Evolutionary conservation across 2,113 vertebrate species (phyloP).

Genomic region (Polyodon spathula): DNA sequence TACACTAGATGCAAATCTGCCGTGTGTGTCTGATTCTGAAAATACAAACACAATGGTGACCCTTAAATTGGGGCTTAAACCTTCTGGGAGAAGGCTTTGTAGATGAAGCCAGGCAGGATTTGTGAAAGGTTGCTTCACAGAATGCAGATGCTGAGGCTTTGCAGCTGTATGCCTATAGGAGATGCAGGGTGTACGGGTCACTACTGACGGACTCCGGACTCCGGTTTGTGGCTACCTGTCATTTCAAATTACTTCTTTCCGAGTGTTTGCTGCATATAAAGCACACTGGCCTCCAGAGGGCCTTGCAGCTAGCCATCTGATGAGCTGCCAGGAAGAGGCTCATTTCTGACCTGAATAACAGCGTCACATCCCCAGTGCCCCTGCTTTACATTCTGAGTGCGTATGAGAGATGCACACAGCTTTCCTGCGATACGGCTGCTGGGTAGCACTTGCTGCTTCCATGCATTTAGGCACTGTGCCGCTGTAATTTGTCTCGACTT

Average conservation of each 20-base stretch:
- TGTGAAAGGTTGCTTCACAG: background rate
- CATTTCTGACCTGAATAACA: slow-evolving; percentile 45
- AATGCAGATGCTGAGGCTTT: slow-evolving; percentile 48
- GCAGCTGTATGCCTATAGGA: slow-evolving; percentile 44
- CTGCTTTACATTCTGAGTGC: slow-evolving; percentile 61
- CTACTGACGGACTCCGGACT: slow-evolving; percentile 46
- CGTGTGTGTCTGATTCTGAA: too few relatives aligned
- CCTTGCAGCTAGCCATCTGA: slow-evolving; percentile 42
- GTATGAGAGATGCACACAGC: slow-evolving; percentile 50
- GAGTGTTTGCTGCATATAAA: slow-evolving; percentile 32
- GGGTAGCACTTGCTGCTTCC: slow-evolving; percentile 42
- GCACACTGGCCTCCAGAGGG: slow-evolving; percentile 53
- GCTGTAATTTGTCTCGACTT: slow-evolving; percentile 47
- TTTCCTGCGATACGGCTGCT: slow-evolving; percentile 48
- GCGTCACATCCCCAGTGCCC: slow-evolving; percentile 26
- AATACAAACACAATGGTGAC: too few relatives aligned
- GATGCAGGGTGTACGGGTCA: slow-evolving; percentile 47
- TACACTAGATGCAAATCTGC: too few relatives aligned
- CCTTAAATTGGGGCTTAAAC: background rate
- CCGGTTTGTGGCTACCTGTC: slow-evolving; percentile 44
- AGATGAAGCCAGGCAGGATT: too few relatives aligned
- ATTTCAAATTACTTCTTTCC: slow-evolving; percentile 47
- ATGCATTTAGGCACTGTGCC: slow-evolving; percentile 45
- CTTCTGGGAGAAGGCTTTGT: background rate
- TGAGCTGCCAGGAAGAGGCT: slow-evolving; percentile 42